phyloP scores from a whole-genome alignment of 2,113 vertebrate species.

The Bubo bubo region DNA sequence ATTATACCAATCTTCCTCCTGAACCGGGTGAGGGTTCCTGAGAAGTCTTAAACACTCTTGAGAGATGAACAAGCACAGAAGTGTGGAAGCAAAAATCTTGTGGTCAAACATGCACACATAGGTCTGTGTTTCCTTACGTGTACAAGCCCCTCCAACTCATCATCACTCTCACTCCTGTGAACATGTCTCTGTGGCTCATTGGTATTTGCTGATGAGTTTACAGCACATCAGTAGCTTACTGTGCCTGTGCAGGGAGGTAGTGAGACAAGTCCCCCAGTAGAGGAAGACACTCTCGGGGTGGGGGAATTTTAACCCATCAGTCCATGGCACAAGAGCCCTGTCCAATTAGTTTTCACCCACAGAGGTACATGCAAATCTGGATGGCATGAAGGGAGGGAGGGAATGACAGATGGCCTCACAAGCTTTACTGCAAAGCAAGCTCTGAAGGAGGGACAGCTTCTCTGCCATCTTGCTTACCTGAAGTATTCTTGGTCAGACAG shows the following conservation, averaged over 20 bases:
- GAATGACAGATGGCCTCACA: neutral
- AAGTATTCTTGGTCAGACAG: neutral
- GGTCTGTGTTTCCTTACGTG: neutral
- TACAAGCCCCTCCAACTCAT: neutral
- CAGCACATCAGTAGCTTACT: neutral
- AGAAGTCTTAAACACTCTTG: neutral
- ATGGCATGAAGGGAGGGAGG: neutral
- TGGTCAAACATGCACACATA: neutral
- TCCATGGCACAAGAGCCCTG: neutral
- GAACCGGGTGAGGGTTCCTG: neutral
- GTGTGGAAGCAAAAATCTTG: neutral
- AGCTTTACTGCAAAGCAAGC: neutral
- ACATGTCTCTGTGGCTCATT: neutral
- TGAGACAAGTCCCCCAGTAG: neutral
- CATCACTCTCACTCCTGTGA: neutral
- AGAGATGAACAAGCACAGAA: neutral
- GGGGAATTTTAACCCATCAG: neutral
- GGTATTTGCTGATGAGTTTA: neutral
- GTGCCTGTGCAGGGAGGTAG: neutral
- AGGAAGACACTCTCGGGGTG: rapidly evolving
- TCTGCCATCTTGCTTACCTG: neutral
- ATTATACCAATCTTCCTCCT: neutral
- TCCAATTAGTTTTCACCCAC: neutral
- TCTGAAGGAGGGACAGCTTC: neutral
- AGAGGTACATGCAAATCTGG: neutral